phyloP scores from a whole-genome alignment of 2,797 vertebrate species.

The Carcharodon carcharias region DNA sequence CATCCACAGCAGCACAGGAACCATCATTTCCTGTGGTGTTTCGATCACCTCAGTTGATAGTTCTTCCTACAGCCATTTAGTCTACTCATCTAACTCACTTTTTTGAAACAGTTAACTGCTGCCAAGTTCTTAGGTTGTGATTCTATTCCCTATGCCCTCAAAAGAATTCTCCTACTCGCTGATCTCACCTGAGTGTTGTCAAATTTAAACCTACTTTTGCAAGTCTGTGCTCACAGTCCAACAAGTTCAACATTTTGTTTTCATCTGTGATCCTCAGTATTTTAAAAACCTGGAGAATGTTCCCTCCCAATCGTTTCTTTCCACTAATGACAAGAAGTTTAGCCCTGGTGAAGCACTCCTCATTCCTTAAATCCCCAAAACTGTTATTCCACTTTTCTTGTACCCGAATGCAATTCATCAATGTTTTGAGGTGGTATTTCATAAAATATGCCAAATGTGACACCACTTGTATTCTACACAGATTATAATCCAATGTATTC shows the following conservation, averaged over 20 bases:
- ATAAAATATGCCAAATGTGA: not conserved
- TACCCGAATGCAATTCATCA: not conserved
- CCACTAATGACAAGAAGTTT: not conserved
- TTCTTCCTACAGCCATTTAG: not conserved
- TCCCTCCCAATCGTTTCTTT: not conserved
- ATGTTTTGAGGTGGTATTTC: not conserved
- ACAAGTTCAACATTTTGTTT: not conserved
- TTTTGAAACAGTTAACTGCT: not conserved
- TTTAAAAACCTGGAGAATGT: not conserved
- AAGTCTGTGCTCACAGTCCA: not conserved
- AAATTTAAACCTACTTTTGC: not conserved
- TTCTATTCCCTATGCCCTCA: not conserved
- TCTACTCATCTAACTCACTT: not conserved
- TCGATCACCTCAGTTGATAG: not conserved
- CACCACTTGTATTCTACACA: not conserved
- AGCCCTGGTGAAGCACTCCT: not conserved
- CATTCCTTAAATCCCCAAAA: not conserved
- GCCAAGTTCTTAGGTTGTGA: not conserved
- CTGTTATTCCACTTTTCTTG: not conserved
- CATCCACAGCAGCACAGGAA: not conserved
- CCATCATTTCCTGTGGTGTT: not conserved
- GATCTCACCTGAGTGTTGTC: not conserved
- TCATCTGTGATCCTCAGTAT: not conserved
- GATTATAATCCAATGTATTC: not conserved
- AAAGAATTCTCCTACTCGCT: not conserved